Evolutionary conservation across 2,797 vertebrate species (phyloP), one percentile per base, ranked within the genome.

Genomic region (Karalla daura): DNA sequence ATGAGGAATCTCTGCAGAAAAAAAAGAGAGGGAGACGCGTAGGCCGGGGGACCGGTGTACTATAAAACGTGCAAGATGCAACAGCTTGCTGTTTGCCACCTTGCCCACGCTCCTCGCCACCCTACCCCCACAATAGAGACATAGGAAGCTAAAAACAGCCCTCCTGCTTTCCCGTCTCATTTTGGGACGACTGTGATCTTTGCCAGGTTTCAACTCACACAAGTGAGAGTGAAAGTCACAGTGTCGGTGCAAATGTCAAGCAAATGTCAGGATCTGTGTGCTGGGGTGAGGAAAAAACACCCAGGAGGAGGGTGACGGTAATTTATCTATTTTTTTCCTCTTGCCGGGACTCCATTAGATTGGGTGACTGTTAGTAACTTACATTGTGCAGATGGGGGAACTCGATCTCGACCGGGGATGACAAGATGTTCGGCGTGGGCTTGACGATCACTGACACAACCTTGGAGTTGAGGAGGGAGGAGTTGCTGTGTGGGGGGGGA

Each of bases 371-470:
- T 74, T 49, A 61, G 12, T 43, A 41, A 94, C 98, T 98, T 92
- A 99, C 98, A 0, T 99, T 99, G 85, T 96, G 93, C 63, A 98
- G 92, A 78, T 99, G 98, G 70, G 98, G 96, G 81, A 99, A 99
- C 74, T 98, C 96, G 0, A 99, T 96, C 85, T 99, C 97, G 63
- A 99, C 72, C 0, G 98, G 96, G 2, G 94, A 92, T 11, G 96
- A 93, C 54, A 97, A 83, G 13, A 96, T 94, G 2, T 91, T 90
- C 0, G 96, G 95, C 4, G 92, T 93, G 13, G 98, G 98, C 80
- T 95, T 99, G 78, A 99, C 95, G 0, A 95, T 98, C 78, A 99
- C 97, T 0, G 96, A 95, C 88, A 99, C 95, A 70, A 99, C 94
- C 86, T 95, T 98, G 32, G 98, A 99, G 89, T 99, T 99, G 78